Percentiles rank a stretch among this genome's conserved stretches.
Evolutionary conservation across 2,797 vertebrate genomes (phyloP).

Genomic region (Chelidonichthys spinosus): DNA sequence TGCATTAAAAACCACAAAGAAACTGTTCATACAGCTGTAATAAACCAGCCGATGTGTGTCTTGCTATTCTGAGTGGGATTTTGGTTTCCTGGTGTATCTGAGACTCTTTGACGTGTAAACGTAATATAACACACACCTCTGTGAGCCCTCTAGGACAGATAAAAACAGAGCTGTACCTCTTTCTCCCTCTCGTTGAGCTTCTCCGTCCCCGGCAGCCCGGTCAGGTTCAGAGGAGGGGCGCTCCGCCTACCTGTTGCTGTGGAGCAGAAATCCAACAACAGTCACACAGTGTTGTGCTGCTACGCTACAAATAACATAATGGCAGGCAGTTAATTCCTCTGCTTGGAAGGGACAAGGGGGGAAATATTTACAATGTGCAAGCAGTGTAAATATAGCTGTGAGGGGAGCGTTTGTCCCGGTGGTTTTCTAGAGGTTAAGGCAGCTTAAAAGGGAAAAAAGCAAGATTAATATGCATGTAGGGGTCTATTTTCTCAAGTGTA

Average conservation of each 20-base stretch:
- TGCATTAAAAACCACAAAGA: too few species aligned
- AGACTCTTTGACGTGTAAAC: too few species aligned
- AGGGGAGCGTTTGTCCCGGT: conserved; percentile 37
- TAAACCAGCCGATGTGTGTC: too few species aligned
- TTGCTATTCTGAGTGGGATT: too few species aligned
- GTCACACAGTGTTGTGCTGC: conserved; percentile 19
- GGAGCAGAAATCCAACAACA: conserved; percentile 40
- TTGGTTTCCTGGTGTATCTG: too few species aligned
- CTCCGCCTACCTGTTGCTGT: conserved; percentile 89
- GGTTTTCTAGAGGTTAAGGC: conserved; percentile 41
- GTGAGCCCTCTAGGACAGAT: neutral
- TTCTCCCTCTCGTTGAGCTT: conserved; percentile 98
- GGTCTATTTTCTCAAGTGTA: conserved; percentile 40
- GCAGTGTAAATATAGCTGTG: conserved; percentile 54
- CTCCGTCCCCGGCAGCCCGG: conserved; percentile 96
- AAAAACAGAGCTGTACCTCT: conserved; percentile 86
- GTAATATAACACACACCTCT: neutral
- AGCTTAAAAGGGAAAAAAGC: conserved; percentile 35
- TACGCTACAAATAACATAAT: conserved; percentile 28
- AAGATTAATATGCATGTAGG: conserved; percentile 43
- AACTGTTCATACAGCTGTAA: too few species aligned
- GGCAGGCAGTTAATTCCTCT: conserved; percentile 40
- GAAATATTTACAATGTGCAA: conserved; percentile 48
- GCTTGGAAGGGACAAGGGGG: conserved; percentile 29
- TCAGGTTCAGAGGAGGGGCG: conserved; percentile 96